phyloP scores from a whole-genome alignment of 2,797 vertebrate genomes.

The Lepilemur septentrionalis region DNA sequence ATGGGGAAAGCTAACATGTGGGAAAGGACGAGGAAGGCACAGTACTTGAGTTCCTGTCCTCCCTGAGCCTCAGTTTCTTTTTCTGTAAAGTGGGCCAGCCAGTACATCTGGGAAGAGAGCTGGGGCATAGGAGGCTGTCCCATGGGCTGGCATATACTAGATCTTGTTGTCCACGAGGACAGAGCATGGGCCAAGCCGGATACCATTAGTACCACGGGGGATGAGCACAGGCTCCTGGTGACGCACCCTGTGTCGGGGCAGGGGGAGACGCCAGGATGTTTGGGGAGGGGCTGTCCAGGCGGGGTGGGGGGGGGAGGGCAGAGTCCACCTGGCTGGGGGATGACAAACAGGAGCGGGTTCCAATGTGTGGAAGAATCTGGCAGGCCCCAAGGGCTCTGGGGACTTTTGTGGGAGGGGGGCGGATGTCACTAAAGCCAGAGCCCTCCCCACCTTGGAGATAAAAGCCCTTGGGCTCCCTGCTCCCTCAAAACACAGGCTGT shows the following conservation, averaged over 20 bases:
- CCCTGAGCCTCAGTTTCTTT: background rate
- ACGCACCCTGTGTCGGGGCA: no score
- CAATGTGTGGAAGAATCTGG: background rate
- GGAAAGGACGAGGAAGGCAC: no score
- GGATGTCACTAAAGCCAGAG: background rate
- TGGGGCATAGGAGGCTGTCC: background rate
- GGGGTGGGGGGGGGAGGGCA: no score
- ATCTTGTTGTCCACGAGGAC: fast-evolving
- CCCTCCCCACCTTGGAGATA: background rate
- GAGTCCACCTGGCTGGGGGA: no score
- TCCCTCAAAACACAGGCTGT: background rate
- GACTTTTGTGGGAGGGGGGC: no score
- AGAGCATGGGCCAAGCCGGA: fast-evolving
- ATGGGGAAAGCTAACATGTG: fast-evolving
- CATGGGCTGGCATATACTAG: background rate
- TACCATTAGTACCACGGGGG: fast-evolving
- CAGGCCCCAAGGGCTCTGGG: background rate
- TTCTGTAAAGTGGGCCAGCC: background rate
- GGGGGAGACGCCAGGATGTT: fast-evolving
- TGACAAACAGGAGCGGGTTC: background rate
- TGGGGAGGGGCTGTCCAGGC: background rate
- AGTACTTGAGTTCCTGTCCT: fast-evolving
- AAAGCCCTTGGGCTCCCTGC: background rate
- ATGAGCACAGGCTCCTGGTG: background rate
- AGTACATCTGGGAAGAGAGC: background rate